Evolutionary conservation across 1,140 invertebrate species (phyloP), one percentile per base, ranked within the genome.

Genomic region (Cyrtorhinus lividipennis): DNA sequence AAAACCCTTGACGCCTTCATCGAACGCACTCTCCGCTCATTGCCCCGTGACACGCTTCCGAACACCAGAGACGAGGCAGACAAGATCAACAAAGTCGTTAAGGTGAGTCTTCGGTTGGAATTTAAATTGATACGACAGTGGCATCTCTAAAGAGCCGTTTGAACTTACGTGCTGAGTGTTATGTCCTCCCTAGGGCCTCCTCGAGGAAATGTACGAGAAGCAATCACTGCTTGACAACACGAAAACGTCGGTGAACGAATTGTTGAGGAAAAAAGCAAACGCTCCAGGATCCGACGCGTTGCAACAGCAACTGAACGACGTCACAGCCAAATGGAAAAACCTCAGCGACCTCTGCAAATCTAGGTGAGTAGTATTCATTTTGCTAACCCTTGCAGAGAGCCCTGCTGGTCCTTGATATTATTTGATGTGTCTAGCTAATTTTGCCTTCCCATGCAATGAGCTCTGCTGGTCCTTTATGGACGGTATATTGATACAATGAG

Each of bases 121-220:
- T n/a, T n/a, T n/a, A n/a, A n/a, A n/a, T n/a, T n/a, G n/a, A n/a
- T n/a, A n/a, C n/a, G n/a, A n/a, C n/a, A n/a, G n/a, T n/a, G n/a
- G n/a, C n/a, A n/a, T n/a, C n/a, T n/a, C n/a, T n/a, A n/a, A n/a
- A n/a, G n/a, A n/a, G n/a, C n/a, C n/a, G n/a, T n/a, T n/a, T n/a
- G n/a, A n/a, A n/a, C n/a, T n/a, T n/a, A n/a, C n/a, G n/a, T n/a
- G n/a, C n/a, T n/a, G n/a, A n/a, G 24, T 56, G 26, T 44, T n/a
- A n/a, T n/a, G n/a, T n/a, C n/a, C n/a, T n/a, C 64, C 62, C 57
- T 53, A 73, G 70, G 67, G 45, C 53, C 81, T 95, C 1, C 77
- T 95, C 24, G 90, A 95, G 72, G 92, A 96, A 69, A 89, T 97
- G 83, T 88, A 92, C 62, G 90, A 92, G 70, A 94, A 94, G 68